phyloP scores from a whole-genome alignment of 2,797 vertebrate genomes.

The Acrocephalus scirpaceus region DNA sequence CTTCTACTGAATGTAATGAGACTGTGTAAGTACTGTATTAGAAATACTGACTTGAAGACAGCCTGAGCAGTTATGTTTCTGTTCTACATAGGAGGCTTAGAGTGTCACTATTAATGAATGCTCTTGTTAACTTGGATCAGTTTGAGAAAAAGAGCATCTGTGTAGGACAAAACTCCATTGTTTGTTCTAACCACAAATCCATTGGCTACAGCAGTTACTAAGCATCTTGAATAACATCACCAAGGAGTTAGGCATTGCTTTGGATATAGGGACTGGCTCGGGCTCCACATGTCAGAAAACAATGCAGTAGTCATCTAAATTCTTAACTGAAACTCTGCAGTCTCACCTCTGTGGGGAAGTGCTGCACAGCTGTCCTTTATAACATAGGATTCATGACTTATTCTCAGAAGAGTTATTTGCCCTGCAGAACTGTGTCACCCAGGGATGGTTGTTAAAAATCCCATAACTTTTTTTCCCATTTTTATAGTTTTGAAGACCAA shows the following conservation, averaged over 20 bases:
- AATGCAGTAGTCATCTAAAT: not conserved
- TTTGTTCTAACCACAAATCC: slow-evolving; percentile 33
- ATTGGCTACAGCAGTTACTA: slow-evolving; percentile 22
- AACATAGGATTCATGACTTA: not conserved
- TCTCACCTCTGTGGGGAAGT: not conserved
- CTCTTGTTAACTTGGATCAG: not conserved
- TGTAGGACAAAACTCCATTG: slow-evolving; percentile 36
- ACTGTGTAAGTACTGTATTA: not conserved
- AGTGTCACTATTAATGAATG: not conserved
- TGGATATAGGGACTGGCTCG: not conserved
- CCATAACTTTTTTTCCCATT: not conserved
- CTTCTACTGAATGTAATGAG: not conserved
- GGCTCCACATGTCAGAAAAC: not conserved
- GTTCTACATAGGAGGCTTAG: not conserved
- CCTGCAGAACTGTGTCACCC: not conserved
- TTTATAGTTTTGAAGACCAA: not conserved
- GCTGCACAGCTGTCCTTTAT: not conserved
- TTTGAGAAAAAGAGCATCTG: slow-evolving; percentile 13
- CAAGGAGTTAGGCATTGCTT: slow-evolving; percentile 3
- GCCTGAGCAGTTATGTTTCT: not conserved
- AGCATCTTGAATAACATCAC: slow-evolving; percentile 16
- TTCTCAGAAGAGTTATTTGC: not conserved
- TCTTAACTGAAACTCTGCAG: not conserved
- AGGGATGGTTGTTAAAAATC: not conserved
- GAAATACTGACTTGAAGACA: not conserved